These are phyloP conservation scores for Platanista minor DNA, from an alignment of 2,113 vertebrate genomes.

Conservation along the genomic window DNA sequence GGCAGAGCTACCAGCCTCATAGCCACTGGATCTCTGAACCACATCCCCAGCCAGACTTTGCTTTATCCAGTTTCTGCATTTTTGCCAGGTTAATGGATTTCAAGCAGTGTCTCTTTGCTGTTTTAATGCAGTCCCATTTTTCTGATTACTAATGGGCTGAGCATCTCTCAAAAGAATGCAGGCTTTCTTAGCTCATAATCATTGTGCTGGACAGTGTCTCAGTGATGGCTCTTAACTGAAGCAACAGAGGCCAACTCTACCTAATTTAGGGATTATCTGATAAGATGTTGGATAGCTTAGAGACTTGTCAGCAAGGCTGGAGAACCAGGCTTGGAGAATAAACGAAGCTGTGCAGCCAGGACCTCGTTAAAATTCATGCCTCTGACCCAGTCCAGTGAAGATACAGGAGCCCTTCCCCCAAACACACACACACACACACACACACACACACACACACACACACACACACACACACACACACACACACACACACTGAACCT, in stretches of 20 bases:
- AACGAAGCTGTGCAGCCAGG: background rate
- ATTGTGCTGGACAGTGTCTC: background rate
- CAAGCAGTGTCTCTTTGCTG: background rate
- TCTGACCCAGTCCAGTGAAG: background rate
- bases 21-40: background rate
- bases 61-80: background rate
- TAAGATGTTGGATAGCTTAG: background rate
- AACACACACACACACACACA: rapidly evolving
- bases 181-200: background rate
- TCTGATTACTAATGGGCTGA: background rate
- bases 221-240: background rate
- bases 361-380: background rate
- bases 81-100: background rate
- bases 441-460: background rate
- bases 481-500: background rate
- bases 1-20: background rate
- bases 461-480: too few relatives aligned
- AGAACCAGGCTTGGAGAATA: background rate
- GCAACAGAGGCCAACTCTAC: background rate
- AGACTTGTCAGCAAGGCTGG: background rate
- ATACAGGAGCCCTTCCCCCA: background rate
- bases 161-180: background rate
- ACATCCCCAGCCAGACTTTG: background rate
- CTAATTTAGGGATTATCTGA: constrained; percentile 23
- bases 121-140: background rate